These are phyloP conservation scores for Capreolus pygargus DNA, from an alignment of 2,113 vertebrate genomes.

Conservation along the genomic window DNA sequence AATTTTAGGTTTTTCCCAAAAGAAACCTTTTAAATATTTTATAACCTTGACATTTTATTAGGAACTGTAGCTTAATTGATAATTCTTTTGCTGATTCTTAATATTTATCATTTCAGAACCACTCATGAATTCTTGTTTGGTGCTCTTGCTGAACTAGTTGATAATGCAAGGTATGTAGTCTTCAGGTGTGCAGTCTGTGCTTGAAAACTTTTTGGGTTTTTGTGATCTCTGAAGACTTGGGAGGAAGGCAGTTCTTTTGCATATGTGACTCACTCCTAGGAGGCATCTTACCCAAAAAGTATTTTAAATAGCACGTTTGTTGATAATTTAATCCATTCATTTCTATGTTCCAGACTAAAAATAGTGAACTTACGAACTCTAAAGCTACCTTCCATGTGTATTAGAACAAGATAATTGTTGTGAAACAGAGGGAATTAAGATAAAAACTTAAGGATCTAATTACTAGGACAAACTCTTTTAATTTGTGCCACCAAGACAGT, in stretches of 20 bases:
- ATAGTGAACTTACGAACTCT: background rate
- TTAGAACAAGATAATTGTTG: conserved; percentile 39
- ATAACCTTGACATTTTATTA: background rate
- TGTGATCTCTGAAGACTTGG: background rate
- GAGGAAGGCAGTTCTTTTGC: background rate
- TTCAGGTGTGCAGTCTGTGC: background rate
- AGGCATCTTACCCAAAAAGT: background rate
- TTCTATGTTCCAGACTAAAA: background rate
- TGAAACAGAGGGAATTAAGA: conserved; percentile 30
- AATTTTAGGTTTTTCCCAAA: conserved; percentile 7
- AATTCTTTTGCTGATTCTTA: conserved; percentile 61
- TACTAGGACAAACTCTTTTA: conserved; percentile 22
- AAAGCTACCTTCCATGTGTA: background rate
- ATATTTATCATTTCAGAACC: conserved; percentile 86
- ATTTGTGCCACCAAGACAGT: background rate
- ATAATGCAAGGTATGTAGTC: conserved; percentile 95
- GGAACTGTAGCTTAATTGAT: background rate
- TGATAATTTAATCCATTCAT: conserved; percentile 19
- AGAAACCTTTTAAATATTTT: background rate
- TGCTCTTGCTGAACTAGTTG: conserved; percentile 97
- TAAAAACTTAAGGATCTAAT: conserved; percentile 17
- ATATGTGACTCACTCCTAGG: conserved; percentile 2
- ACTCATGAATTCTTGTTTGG: conserved; percentile 99
- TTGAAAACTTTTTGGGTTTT: conserved; percentile 3
- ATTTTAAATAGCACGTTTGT: conserved; percentile 34